These are phyloP conservation scores for Leptura quadrifasciata DNA, from an alignment of 2,888 invertebrate species.

Conservation along the genomic window DNA sequence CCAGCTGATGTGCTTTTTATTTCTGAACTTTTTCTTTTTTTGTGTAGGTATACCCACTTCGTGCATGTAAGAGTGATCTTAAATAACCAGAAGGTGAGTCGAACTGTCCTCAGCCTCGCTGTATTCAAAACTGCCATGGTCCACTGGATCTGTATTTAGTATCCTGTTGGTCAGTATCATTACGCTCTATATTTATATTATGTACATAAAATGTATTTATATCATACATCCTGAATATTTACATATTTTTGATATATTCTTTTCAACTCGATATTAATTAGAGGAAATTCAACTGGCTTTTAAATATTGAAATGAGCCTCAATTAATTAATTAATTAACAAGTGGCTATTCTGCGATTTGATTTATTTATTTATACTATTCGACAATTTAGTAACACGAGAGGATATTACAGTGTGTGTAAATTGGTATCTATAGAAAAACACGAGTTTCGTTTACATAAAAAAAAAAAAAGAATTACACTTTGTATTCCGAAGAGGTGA, in stretches of 20 bases:
- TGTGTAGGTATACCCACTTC: constrained; percentile 70
- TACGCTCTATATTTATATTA: constrained; percentile 63
- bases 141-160: constrained; percentile 67
- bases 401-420: too few relatives aligned
- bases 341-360: background rate
- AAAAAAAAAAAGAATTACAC: too few relatives aligned
- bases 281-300: background rate
- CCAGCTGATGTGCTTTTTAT: constrained; percentile 73
- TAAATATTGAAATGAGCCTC: background rate
- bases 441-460: too few relatives aligned
- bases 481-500: too few relatives aligned
- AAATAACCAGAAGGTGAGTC: constrained; percentile 63
- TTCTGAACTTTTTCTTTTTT: constrained; percentile 70
- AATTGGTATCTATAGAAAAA: too few relatives aligned
- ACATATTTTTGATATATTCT: constrained; percentile 20
- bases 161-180: constrained; percentile 66
- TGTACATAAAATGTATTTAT: constrained; percentile 50
- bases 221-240: constrained; percentile 39
- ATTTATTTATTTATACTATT: background rate
- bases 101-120: constrained; percentile 55
- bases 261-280: background rate
- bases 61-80: constrained; percentile 69
- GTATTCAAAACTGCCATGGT: constrained; percentile 61
- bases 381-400: too few relatives aligned
- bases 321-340: background rate